These are phyloP conservation scores for Anser brachyrhynchus DNA, from an alignment of 2,113 vertebrate genomes.

Conservation along the genomic window DNA sequence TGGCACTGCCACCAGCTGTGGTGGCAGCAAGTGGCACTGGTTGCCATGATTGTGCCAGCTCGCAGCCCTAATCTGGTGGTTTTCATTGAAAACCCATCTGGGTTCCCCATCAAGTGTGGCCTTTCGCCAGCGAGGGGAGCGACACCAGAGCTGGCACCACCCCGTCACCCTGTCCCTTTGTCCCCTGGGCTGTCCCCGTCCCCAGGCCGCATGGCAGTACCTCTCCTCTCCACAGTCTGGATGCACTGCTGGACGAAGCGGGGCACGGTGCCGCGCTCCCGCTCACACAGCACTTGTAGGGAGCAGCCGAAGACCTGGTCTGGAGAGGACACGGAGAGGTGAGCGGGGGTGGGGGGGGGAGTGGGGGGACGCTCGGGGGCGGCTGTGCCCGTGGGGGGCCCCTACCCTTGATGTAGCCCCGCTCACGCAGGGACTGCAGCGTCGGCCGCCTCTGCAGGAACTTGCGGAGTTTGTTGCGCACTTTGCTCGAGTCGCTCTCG, in stretches of 20 bases:
- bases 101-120: too few species aligned
- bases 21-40: too few species aligned
- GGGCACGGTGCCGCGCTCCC: constrained; percentile 84
- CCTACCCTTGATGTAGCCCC: constrained; percentile 90
- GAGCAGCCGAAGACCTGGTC: constrained; percentile 93
- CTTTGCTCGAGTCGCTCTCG: constrained; percentile 81
- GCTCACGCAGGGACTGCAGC: constrained; percentile 89
- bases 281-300: constrained; percentile 81
- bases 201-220: constrained; percentile 41
- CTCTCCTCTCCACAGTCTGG: constrained; percentile 85
- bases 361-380: not conserved
- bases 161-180: too few species aligned
- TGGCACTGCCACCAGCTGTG: too few species aligned
- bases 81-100: too few species aligned
- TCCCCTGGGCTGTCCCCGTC: too few species aligned
- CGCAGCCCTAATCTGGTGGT: too few species aligned
- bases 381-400: too few species aligned
- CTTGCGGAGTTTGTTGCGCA: constrained; percentile 85
- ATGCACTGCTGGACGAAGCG: constrained; percentile 90
- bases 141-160: too few species aligned
- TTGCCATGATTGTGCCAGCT: too few species aligned
- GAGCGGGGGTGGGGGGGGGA: not conserved
- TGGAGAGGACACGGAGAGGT: constrained; percentile 28
- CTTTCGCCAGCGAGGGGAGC: too few species aligned
- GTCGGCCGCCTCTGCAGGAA: constrained; percentile 90